phyloP scores from a whole-genome alignment of 2,888 invertebrate species.

The Eupsilia transversa region DNA sequence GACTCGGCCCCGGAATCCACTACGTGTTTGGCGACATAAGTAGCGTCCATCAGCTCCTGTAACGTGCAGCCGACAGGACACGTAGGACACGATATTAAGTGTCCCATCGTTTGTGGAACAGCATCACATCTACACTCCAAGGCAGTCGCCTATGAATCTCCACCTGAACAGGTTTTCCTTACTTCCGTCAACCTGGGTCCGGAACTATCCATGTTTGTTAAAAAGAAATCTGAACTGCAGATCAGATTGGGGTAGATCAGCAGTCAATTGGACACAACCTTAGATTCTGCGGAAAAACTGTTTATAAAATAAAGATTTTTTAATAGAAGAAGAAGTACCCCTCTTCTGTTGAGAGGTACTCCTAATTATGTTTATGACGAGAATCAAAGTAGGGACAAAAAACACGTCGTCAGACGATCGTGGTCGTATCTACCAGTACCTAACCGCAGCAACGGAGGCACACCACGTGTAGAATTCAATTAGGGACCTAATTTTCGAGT shows the following conservation, averaged over 20 bases:
- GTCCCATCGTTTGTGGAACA: background rate
- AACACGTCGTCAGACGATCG: background rate
- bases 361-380: background rate
- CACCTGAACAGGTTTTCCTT: background rate
- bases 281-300: background rate
- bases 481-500: fast-evolving
- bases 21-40: background rate
- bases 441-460: too few species aligned
- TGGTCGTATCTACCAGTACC: background rate
- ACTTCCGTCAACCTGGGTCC: background rate
- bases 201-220: background rate
- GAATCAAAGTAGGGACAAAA: background rate
- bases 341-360: background rate
- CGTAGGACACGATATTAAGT: background rate
- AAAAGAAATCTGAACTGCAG: background rate
- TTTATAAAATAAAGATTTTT: background rate
- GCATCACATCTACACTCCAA: background rate
- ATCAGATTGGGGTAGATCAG: background rate
- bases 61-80: background rate
- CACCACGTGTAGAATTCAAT: background rate
- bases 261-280: background rate
- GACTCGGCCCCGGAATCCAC: background rate
- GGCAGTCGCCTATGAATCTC: background rate
- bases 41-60: background rate
- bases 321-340: too few species aligned